Percentiles rank a stretch among this genome's conserved stretches.
Evolutionary conservation across 2,113 vertebrate genomes (phyloP).

Genomic region (Emydura subglobosa): DNA sequence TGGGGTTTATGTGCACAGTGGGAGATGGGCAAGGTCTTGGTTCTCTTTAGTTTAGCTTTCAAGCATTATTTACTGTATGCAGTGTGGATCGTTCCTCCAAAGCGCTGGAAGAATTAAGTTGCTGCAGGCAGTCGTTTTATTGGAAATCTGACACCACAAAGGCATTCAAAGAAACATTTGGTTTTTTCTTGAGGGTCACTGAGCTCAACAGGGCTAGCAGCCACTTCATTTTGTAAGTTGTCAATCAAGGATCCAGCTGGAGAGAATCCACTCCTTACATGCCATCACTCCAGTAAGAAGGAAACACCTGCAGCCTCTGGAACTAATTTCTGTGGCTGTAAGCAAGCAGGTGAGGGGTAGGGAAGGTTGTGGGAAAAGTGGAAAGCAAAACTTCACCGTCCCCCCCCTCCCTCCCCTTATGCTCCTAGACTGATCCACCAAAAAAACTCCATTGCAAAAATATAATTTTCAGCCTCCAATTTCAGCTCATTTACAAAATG

Average conservation of each 20-base stretch:
- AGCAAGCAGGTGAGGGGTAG: too few relatives aligned
- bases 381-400: accelerated
- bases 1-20: neutral
- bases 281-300: too few relatives aligned
- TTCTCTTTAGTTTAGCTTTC: neutral
- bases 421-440: neutral
- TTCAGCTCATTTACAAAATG: neutral
- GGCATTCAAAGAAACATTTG: neutral
- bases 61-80: neutral
- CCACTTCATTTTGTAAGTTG: neutral
- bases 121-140: neutral
- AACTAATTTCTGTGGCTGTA: too few relatives aligned
- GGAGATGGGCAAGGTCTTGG: neutral
- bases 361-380: neutral
- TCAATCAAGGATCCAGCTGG: neutral
- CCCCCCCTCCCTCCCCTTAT: neutral
- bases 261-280: neutral
- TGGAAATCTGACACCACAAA: neutral
- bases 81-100: neutral
- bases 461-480: neutral
- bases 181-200: too few relatives aligned
- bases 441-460: neutral
- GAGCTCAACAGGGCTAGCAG: too few relatives aligned
- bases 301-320: too few relatives aligned
- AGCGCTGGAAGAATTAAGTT: neutral